phyloP scores from a whole-genome alignment of 2,888 invertebrate species.

The Eupithecia pulchellata region DNA sequence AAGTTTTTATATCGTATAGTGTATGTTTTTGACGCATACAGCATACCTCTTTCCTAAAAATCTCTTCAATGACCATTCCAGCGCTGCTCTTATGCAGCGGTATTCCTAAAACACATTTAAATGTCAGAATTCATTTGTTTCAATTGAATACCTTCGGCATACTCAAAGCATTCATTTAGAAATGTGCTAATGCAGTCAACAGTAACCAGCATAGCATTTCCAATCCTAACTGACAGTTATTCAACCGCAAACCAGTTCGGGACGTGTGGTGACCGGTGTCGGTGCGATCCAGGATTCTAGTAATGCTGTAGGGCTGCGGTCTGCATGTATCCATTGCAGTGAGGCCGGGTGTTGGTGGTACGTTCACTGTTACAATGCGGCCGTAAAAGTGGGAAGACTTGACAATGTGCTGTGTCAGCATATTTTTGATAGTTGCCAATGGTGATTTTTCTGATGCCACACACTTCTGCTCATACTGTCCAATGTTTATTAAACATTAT shows the following conservation, averaged over 20 bases:
- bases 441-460: too few relatives aligned
- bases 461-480: too few relatives aligned
- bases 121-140: neutral
- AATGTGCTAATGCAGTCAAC: neutral
- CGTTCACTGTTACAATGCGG: neutral
- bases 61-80: too few relatives aligned
- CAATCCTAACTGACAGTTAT: slow-evolving; percentile 14
- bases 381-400: neutral
- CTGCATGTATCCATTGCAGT: neutral
- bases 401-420: neutral
- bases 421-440: neutral
- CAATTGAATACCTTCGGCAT: neutral
- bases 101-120: neutral
- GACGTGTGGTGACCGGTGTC: slow-evolving; percentile 13
- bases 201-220: neutral
- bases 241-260: slow-evolving; percentile 24
- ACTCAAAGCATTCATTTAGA: neutral
- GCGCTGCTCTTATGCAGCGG: too few relatives aligned
- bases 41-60: neutral
- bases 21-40: too few relatives aligned
- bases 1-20: too few relatives aligned
- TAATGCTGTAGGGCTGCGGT: slow-evolving; percentile 19
- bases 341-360: neutral
- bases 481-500: too few relatives aligned
- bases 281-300: slow-evolving; percentile 14